Evolutionary conservation across 2,113 vertebrate genomes (phyloP).

Genomic region (Mastomys coucha): DNA sequence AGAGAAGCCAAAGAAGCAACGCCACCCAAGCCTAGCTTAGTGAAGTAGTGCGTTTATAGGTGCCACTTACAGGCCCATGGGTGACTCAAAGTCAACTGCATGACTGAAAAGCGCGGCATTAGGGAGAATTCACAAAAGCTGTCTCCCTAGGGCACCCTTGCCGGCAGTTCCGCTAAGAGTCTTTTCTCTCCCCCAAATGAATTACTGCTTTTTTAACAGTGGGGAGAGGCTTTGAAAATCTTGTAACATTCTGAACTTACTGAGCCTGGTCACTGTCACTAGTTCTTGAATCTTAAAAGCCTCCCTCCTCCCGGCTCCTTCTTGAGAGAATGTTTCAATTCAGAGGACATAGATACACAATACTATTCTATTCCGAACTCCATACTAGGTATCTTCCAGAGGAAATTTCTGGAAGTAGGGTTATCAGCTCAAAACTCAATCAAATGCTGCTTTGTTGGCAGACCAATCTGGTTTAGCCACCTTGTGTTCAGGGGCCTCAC

Average conservation of each 20-base stretch:
- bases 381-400: slow-evolving; percentile 9
- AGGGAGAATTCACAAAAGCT: background rate
- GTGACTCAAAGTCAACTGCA: background rate
- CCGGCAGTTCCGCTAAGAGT: background rate
- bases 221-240: background rate
- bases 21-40: background rate
- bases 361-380: background rate
- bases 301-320: background rate
- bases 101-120: background rate
- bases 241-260: background rate
- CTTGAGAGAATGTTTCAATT: background rate
- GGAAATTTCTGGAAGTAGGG: slow-evolving; percentile 31
- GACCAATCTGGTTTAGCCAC: background rate
- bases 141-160: background rate
- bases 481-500: background rate
- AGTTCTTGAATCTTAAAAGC: background rate
- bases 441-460: background rate
- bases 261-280: background rate
- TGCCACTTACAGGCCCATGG: background rate
- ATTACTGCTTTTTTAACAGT: background rate
- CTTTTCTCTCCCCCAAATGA: background rate
- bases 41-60: background rate
- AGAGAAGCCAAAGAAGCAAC: background rate
- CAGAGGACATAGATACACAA: background rate
- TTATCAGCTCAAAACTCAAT: background rate